Percentiles rank a stretch among this genome's conserved stretches.
Evolutionary conservation across 2,888 invertebrate genomes (phyloP).

Genomic region (Pseudococcus viburni): DNA sequence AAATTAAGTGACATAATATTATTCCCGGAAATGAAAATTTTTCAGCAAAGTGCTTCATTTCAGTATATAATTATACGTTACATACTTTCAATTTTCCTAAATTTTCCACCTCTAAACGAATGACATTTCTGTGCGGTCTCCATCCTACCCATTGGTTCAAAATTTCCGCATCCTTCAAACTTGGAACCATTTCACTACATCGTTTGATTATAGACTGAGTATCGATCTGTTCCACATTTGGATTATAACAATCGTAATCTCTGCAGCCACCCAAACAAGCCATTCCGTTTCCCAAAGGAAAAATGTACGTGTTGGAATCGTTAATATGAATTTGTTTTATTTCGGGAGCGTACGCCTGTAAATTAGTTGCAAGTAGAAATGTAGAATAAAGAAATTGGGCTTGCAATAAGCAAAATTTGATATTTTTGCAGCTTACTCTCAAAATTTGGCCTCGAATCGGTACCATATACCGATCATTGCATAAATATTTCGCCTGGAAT

Average conservation of each 20-base stretch:
- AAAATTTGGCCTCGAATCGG: slow-evolving; percentile 8
- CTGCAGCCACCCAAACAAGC: slow-evolving; percentile 90
- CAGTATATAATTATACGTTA: background rate
- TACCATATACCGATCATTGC: slow-evolving; percentile 75
- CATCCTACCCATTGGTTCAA: slow-evolving; percentile 82
- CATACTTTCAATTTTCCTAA: slow-evolving; percentile 68
- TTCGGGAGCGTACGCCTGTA: slow-evolving; percentile 86
- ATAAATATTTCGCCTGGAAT: slow-evolving; percentile 83
- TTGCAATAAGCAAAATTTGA: background rate
- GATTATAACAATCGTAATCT: slow-evolving; percentile 84
- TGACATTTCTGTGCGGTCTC: slow-evolving; percentile 83
- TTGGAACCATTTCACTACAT: slow-evolving; percentile 83
- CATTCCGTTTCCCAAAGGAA: slow-evolving; percentile 79
- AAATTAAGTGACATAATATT: slow-evolving; percentile 66
- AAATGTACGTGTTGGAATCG: slow-evolving; percentile 88
- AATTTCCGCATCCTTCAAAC: slow-evolving; percentile 74
- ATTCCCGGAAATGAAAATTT: background rate
- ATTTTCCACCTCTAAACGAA: slow-evolving; percentile 81
- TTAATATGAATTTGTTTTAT: slow-evolving; percentile 89
- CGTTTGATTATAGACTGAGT: slow-evolving; percentile 83
- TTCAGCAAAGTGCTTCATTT: too few relatives aligned
- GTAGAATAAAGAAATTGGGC: too few relatives aligned
- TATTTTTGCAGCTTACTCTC: background rate
- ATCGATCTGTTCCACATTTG: slow-evolving; percentile 80
- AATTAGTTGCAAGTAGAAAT: too few relatives aligned